Conservation (phyloP, 2,888 invertebrate genomes). For the Priocnemis perturbator region DNA sequence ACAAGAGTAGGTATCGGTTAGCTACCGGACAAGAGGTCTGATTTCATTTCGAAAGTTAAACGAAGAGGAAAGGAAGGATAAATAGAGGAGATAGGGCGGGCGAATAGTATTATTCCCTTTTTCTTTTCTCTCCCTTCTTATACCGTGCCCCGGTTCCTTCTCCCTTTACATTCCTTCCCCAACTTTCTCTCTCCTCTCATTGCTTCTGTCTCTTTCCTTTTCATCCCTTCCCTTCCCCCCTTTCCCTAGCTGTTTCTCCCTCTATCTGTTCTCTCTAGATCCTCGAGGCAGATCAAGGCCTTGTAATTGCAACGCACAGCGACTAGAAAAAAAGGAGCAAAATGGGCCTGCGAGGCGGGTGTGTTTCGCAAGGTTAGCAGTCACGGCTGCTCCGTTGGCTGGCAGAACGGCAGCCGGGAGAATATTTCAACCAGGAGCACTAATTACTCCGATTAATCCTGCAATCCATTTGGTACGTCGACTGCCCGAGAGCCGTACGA, state of each 20-base stretch:
- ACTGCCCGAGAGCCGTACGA: conserved; percentile 30
- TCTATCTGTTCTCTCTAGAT: neutral
- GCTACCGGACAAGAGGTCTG: conserved; percentile 60
- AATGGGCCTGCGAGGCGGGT: conserved; percentile 7
- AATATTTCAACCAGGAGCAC: conserved; percentile 40
- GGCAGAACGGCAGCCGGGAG: conserved; percentile 26
- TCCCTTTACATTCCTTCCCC: too few species aligned
- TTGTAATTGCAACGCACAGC: conserved; percentile 38
- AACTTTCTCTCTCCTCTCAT: conserved; percentile 10
- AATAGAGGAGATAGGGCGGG: too few species aligned
- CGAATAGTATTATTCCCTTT: neutral
- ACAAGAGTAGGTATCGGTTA: conserved; percentile 58
- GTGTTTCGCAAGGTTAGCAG: conserved; percentile 24
- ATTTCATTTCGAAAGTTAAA: conserved; percentile 42
- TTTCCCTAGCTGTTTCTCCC: conserved; percentile 7
- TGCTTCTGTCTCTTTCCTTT: conserved; percentile 14
- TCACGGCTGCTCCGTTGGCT: conserved; percentile 10
- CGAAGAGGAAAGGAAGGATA: neutral
- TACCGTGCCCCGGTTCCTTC: too few species aligned
- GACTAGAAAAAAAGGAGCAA: conserved; percentile 34
- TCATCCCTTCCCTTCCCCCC: neutral
- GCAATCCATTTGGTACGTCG: conserved; percentile 39
- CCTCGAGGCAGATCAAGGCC: conserved; percentile 3
- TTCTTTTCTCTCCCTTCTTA: conserved; percentile 5
- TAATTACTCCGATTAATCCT: conserved; percentile 48